These are phyloP conservation scores for Eulemur rufifrons DNA, from an alignment of 2,113 vertebrate species.

Conservation along the genomic window DNA sequence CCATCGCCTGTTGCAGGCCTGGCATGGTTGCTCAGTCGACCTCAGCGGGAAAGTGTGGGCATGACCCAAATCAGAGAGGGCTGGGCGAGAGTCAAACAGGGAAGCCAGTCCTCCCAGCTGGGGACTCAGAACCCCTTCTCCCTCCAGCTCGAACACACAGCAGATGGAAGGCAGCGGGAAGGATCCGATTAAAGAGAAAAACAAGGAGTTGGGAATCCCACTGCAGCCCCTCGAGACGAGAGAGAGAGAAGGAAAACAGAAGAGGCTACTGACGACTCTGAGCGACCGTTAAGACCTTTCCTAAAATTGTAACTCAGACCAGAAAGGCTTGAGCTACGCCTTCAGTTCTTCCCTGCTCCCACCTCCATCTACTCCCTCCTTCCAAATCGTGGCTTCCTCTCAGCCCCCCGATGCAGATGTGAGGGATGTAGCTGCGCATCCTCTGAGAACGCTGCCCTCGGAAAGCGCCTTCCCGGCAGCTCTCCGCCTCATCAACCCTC, in stretches of 20 bases:
- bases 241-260: not conserved
- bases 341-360: not conserved
- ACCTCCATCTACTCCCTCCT: not conserved
- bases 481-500: slow-evolving; percentile 75
- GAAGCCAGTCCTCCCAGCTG: not conserved
- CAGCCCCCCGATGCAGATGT: not conserved
- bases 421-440: not conserved
- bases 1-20: not conserved
- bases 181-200: not conserved
- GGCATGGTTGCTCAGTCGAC: not conserved
- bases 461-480: not conserved
- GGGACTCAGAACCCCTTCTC: not conserved
- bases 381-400: not conserved
- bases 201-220: not conserved
- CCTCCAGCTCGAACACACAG: not conserved
- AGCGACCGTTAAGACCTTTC: not conserved
- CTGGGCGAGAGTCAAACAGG: not conserved
- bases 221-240: not conserved
- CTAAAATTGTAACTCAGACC: not conserved
- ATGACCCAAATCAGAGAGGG: not conserved
- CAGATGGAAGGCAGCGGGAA: not conserved
- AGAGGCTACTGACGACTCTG: not conserved
- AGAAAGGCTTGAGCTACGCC: not conserved
- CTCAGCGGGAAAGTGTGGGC: not conserved
- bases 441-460: not conserved